phyloP scores from a whole-genome alignment of 2,888 invertebrate genomes.

The Pandemis corylana region DNA sequence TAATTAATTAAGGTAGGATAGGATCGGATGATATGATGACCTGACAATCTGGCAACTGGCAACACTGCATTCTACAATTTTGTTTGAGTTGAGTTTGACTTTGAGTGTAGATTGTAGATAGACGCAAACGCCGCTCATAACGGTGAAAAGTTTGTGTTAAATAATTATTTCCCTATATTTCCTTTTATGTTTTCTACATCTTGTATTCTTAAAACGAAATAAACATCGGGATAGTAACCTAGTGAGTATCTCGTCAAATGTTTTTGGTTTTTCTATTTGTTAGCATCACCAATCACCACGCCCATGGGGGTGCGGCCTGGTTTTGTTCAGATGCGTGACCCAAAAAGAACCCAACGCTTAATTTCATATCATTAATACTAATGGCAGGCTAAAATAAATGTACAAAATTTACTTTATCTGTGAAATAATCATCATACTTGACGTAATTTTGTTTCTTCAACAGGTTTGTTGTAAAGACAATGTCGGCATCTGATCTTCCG shows the following conservation, averaged over 20 bases:
- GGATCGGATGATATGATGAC: too few species aligned
- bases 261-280: constrained; percentile 3
- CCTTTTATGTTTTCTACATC: background rate
- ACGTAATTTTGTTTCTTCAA: constrained; percentile 64
- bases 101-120: background rate
- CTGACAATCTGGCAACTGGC: background rate
- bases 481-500: constrained; percentile 75
- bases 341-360: constrained; percentile 5
- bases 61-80: background rate
- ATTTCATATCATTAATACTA: background rate
- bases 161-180: background rate
- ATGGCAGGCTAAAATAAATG: background rate
- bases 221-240: constrained; percentile 3
- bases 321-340: constrained; percentile 33
- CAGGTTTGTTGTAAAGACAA: constrained; percentile 68
- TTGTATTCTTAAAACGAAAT: background rate
- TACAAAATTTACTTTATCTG: background rate
- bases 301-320: constrained; percentile 37
- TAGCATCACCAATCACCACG: constrained; percentile 37
- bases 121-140: constrained; percentile 1
- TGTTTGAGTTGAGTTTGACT: background rate
- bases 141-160: background rate
- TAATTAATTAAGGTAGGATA: too few species aligned
- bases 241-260: constrained; percentile 19
- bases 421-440: constrained; percentile 13